Conservation (phyloP, 2,797 vertebrate species). For the Molossus alvarezi region DNA sequence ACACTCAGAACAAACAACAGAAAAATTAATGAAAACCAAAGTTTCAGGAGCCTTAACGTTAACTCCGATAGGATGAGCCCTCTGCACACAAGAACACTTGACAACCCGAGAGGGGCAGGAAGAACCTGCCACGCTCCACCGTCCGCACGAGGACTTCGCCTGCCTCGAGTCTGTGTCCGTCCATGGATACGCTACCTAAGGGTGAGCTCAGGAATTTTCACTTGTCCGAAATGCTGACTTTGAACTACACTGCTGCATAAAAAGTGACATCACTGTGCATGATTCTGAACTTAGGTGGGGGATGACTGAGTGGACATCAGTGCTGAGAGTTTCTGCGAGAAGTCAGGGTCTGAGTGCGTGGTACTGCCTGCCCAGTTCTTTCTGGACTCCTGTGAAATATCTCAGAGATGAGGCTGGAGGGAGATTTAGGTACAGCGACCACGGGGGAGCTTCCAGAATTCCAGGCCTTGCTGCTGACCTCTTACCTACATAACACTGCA, state of each 20-base stretch:
- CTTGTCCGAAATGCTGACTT: neutral
- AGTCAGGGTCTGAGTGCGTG: conserved; percentile 13
- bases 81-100: neutral
- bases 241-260: neutral
- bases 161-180: neutral
- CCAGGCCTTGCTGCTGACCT: neutral
- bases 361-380: neutral
- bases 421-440: neutral
- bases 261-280: neutral
- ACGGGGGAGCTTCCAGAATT: neutral
- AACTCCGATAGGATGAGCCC: neutral
- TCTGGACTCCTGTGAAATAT: neutral
- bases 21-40: conserved; percentile 51
- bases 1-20: neutral
- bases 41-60: neutral
- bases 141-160: neutral
- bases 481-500: neutral
- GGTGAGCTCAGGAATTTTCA: neutral
- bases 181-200: neutral
- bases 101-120: neutral
- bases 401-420: neutral
- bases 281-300: neutral
- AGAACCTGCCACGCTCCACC: neutral
- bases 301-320: neutral
- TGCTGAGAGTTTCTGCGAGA: neutral